Conservation (phyloP, 2,888 invertebrate genomes). For the Yponomeuta cagnagella region DNA sequence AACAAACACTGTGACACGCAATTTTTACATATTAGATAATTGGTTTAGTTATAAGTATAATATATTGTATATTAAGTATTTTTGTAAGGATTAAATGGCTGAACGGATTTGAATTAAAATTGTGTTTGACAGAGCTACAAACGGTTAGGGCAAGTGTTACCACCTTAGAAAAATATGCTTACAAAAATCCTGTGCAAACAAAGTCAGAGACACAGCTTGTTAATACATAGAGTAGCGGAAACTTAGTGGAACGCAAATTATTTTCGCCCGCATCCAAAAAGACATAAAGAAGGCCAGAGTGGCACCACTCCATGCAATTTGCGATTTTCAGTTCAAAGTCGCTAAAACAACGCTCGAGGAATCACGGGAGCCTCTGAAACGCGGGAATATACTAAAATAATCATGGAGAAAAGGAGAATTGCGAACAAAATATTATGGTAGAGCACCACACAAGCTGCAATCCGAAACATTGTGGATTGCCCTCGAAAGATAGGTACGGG, state of each 20-base stretch:
- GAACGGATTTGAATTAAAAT: too few relatives aligned
- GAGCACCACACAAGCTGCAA: slow-evolving; percentile 62
- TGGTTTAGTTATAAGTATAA: too few relatives aligned
- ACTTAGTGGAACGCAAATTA: slow-evolving; percentile 11
- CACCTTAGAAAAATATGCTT: too few relatives aligned
- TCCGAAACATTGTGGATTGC: slow-evolving; percentile 65
- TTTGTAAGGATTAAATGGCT: too few relatives aligned
- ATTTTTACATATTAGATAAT: too few relatives aligned
- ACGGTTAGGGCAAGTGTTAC: too few relatives aligned
- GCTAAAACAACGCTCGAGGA: slow-evolving; percentile 34
- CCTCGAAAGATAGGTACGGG: slow-evolving; percentile 56
- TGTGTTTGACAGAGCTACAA: too few relatives aligned
- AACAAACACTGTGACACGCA: too few relatives aligned
- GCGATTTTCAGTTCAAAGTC: slow-evolving; percentile 24
- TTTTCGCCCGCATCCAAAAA: slow-evolving; percentile 13
- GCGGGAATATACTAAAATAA: slow-evolving; percentile 58
- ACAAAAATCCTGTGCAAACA: too few relatives aligned
- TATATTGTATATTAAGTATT: too few relatives aligned
- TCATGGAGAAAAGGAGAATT: slow-evolving; percentile 37
- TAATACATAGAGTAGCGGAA: too few relatives aligned
- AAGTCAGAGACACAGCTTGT: too few relatives aligned
- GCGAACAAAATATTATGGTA: slow-evolving; percentile 45
- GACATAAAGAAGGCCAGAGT: slow-evolving; percentile 17
- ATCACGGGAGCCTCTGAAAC: slow-evolving; percentile 31
- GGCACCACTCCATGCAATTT: slow-evolving; percentile 35